Evolutionary conservation across 2,797 vertebrate genomes (phyloP), one percentile per base, ranked within the genome.

Genomic region (Eulemur mongoz): DNA sequence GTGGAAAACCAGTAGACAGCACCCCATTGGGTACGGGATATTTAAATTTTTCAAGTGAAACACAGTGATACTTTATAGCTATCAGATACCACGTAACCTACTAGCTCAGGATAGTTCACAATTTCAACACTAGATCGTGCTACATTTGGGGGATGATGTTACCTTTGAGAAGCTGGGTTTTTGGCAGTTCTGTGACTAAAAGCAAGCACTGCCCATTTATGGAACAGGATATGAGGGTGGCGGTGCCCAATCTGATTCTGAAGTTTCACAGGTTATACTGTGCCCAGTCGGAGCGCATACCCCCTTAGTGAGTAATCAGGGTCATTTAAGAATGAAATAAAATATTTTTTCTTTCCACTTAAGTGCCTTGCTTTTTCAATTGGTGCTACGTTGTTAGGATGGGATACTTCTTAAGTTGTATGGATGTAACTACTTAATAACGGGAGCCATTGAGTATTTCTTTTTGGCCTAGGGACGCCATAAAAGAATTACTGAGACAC

Each of bases 321-420:
- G 40, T 25, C 57, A 45, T 22, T 83, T 81, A 69, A 86, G 70
- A 76, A 73, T 52, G 79, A 84, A 81, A 80, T 67, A 67, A 45
- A 70, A 57, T 76, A 45, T 45, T 76, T 79, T 80, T 78, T n/a
- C 69, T 90, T 72, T 23, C 27, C 11, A 35, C 35, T 48, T 59
- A 30, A 4, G 54, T 45, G 2, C 45, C n/a, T 80, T 91, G 35
- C 13, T 63, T 94, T 91, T 63, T 63, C 13, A 69, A 5, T 11
- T 54, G 32, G 69, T 27, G 40, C n/a, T 78, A 25, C 54, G 14
- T 83, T 45, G 50, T 45, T 63, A 69, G 59, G 27, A 79, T 30
- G 43, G 7, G 22, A 63, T 54, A 67, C 5, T 54, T 45, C 7
- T 78, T 43, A 54, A 50, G 40, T 59, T 27, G 61, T 43, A 7